These are phyloP conservation scores for Pantala flavescens DNA, from an alignment of 1,140 invertebrate genomes.

Conservation along the genomic window DNA sequence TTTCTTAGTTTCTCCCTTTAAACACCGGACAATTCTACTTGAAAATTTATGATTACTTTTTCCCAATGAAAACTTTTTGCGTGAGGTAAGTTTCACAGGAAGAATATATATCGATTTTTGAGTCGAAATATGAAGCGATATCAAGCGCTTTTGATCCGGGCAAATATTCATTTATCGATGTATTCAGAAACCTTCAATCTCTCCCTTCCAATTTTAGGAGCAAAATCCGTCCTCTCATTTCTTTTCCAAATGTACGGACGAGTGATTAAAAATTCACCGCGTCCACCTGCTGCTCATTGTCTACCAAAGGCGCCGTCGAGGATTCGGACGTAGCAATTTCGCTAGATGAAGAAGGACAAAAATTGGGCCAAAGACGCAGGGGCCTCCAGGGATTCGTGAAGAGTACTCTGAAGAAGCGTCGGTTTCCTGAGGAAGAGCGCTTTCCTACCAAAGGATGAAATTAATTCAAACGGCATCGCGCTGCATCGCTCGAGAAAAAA, in stretches of 20 bases:
- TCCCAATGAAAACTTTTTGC: too few relatives aligned
- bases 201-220: too few relatives aligned
- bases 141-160: too few relatives aligned
- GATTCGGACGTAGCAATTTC: background rate
- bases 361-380: background rate
- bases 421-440: background rate
- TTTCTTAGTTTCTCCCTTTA: too few relatives aligned
- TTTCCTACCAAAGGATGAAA: background rate
- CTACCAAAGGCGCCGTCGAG: background rate
- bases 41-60: too few relatives aligned
- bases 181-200: too few relatives aligned
- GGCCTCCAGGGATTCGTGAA: background rate
- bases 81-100: too few relatives aligned
- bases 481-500: background rate
- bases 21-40: too few relatives aligned
- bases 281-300: background rate
- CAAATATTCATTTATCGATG: too few relatives aligned
- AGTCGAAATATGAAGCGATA: too few relatives aligned
- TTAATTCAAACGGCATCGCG: slow-evolving; percentile 1
- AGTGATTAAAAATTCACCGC: slow-evolving; percentile 2
- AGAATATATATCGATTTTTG: too few relatives aligned
- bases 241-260: background rate
- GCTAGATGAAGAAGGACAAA: background rate
- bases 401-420: background rate
- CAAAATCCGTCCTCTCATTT: too few relatives aligned